Evolutionary conservation across 2,888 invertebrate genomes (phyloP), one percentile per base, ranked within the genome.

Genomic region (Tenthredo mesomela): DNA sequence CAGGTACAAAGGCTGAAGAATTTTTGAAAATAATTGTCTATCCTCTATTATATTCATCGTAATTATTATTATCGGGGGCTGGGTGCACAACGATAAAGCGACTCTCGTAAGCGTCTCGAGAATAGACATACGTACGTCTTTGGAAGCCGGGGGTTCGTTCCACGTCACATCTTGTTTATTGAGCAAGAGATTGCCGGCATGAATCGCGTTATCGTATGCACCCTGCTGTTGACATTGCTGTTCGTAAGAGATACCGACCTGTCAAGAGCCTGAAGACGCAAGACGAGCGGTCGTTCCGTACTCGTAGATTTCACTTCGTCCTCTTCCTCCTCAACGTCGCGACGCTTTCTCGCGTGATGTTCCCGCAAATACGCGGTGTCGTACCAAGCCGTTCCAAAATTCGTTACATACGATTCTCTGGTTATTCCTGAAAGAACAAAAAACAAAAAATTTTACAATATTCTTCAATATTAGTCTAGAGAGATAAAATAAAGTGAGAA

Each of bases 201-300:
- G 54, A 77, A 25, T 12, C 58, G 58, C 40, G 80, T 80, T 80
- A 61, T 80, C 58, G 61, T 21, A 61, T 80, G 80, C 80, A 80
- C 58, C 61, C 58, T 80, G 80, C 37, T 40, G 58, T 61, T 80
- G 80, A 80, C 80, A 61, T 61, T 61, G 61, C 80, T 80, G 61
- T 61, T 80, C 12, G 58, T 6, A 29, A 40, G 58, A 80, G 61
- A 61, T 80, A 80, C 80, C 58, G 37, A 90, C 90, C 90, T 90
- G 89, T 90, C 90, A 84, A 90, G 88, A 84, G 90, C 89, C 78
- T 88, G 89, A 86, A 90, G 86, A 87, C 89, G 88, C 84, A 90
- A 88, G 87, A 89, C 88, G 86, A 90, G 86, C 84, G 89, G 89
- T 85, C 84, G 86, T 86, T 18, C 84, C 85, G 85, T 87, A 87